These are phyloP conservation scores for Psophia crepitans DNA, from an alignment of 2,113 vertebrate species.

Conservation along the genomic window DNA sequence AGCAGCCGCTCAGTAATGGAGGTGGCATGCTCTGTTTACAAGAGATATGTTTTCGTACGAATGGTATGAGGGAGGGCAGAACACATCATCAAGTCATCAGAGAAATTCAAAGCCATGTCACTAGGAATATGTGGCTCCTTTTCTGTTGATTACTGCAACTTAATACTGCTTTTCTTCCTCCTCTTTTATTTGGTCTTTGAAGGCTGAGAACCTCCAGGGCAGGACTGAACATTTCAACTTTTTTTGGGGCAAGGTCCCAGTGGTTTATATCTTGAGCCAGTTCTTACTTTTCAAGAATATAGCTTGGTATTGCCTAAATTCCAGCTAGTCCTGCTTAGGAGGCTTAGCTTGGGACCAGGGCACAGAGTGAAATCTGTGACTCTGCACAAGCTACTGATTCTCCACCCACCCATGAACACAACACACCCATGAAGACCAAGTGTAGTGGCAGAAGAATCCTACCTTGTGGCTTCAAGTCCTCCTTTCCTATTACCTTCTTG, in stretches of 20 bases:
- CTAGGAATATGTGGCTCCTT: neutral
- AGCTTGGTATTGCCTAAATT: neutral
- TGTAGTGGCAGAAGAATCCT: neutral
- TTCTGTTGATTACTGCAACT: neutral
- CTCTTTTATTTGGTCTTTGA: neutral
- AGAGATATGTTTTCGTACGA: neutral
- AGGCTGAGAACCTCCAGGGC: neutral
- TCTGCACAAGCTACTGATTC: neutral
- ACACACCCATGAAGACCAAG: neutral
- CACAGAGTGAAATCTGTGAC: neutral
- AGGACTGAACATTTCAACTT: neutral
- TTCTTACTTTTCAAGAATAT: neutral
- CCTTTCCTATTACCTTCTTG: neutral
- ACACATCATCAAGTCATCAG: neutral
- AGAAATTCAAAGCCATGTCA: neutral
- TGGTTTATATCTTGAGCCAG: fast-evolving
- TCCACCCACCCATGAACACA: neutral
- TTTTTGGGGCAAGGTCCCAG: neutral
- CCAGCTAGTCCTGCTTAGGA: neutral
- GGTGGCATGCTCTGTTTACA: neutral
- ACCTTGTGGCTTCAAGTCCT: neutral
- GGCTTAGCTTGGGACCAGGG: neutral
- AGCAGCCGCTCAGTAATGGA: neutral
- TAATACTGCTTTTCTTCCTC: neutral
- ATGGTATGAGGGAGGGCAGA: fast-evolving